Evolutionary conservation across 1,140 invertebrate genomes (phyloP), one percentile per base, ranked within the genome.

Genomic region (Diorhabda sublineata): DNA sequence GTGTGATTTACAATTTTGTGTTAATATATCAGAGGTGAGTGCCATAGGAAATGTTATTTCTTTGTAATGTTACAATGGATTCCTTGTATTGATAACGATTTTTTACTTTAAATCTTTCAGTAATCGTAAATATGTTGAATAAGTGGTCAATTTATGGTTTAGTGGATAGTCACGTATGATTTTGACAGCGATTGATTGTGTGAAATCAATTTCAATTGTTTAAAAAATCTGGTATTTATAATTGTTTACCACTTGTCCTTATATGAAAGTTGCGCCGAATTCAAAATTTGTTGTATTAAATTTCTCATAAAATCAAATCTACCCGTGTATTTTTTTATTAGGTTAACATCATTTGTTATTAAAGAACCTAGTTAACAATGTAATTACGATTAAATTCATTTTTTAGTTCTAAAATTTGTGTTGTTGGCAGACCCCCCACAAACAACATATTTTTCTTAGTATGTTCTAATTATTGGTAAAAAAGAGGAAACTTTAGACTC

Each of bases 171-270:
- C 47, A 52, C 47, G 47, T 52, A 52, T 52, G 47, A 52, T 52
- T 52, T 52, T 52, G 2, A 52, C 47, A n/a, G n/a, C n/a, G n/a
- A 52, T 52, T n/a, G n/a, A n/a, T n/a, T 52, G 47, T 52, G 6
- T 8, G 2, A 52, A 3, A 6, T 52, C 47, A 52, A n/a, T 52
- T 52, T 52, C 6, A n/a, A n/a, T 4, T 52, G 4, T 52, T 52
- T 8, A 52, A 52, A 52, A 52, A 52, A 45, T 47, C 74, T 78
- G 77, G 75, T 75, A 78, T 73, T 72, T 77, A 69, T 76, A 74
- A 78, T 78, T 78, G 77, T 78, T 78, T 78, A 78, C 77, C 73
- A 78, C 60, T 74, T 68, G 59, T 65, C 64, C 68, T 71, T 64
- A 72, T 73, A 74, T 67, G 71, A 74, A 69, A 74, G 71, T 68